Evolutionary conservation across 2,113 vertebrate genomes (phyloP).

Genomic region (Osmerus mordax): DNA sequence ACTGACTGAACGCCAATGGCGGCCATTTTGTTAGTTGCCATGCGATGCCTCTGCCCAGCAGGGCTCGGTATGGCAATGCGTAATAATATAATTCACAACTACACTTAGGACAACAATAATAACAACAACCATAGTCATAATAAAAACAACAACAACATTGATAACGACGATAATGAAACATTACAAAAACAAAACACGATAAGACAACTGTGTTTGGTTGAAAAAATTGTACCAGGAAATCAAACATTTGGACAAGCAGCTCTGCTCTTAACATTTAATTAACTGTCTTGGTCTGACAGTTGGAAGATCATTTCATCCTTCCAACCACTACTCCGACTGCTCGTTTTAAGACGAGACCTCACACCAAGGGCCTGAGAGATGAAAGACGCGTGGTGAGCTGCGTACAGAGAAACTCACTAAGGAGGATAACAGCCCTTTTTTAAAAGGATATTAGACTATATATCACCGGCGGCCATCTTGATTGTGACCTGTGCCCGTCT

Average conservation of each 20-base stretch:
- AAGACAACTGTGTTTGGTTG: constrained; percentile 60
- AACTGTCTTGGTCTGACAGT: constrained; percentile 22
- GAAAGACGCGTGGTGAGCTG: background rate
- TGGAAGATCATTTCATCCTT: constrained; percentile 8
- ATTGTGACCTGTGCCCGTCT: background rate
- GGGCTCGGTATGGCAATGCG: constrained; percentile 72
- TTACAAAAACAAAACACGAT: constrained; percentile 50
- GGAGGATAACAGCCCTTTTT: background rate
- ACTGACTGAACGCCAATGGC: constrained; percentile 45
- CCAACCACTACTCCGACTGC: constrained; percentile 18
- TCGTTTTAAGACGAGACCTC: background rate
- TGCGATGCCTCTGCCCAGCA: constrained; percentile 77
- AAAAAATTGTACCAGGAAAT: constrained; percentile 47
- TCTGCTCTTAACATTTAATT: constrained; percentile 13
- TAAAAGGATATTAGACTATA: background rate
- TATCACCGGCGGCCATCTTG: background rate
- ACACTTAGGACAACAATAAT: constrained; percentile 66
- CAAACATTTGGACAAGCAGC: constrained; percentile 12
- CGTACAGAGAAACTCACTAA: background rate
- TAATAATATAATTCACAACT: constrained; percentile 38
- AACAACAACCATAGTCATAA: constrained; percentile 77
- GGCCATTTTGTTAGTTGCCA: constrained; percentile 63
- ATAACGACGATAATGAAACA: constrained; percentile 34
- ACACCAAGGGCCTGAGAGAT: background rate
- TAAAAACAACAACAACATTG: constrained; percentile 52